Base-by-base conservation (phyloP, 2,113 vertebrate genomes). In the Upupa epops region DNA sequence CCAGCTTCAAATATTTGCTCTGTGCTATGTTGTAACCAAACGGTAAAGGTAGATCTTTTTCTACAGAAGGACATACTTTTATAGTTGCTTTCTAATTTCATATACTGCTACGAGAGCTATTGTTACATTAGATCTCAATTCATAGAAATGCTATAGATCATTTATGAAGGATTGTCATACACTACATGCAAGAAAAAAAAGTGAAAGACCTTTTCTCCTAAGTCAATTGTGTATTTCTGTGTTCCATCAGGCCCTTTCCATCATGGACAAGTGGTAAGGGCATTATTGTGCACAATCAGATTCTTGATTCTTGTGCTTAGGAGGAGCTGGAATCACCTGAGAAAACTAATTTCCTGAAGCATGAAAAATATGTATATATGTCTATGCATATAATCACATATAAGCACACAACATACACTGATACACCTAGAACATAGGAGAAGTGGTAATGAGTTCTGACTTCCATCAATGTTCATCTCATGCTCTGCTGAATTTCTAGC, bases 1-100 rank as follows among this genome's bases (percentile, higher is more conserved):
- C 96, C 89, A 96, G 93, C 95, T 96, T 97, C 97, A 97, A 97
- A 97, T 98, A 97, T 97, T 98, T 98, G 96, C 95, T 97, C 91
- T 97, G 82, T 95, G 91, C 91, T 94, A 71, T 94, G 93, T 80
- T 96, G 95, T 97, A 96, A 95, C 95, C 97, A 96, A 97, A 96
- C 96, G 97, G 96, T 96, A 96, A 94, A 95, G 96, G 92, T 75
- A 96, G 97, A 92, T 86, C 90, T 93, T 97, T 94, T 94, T 69
- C 78, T 97, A 86, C 79, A 93, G 88, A 76, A 96, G 96, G 96
- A 93, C 96, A 93, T 92, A 89, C 96, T 94, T 97, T 94, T 83
- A 76, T 97, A 97, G 98, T 98, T 97, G 97, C 96, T 96, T 97
- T 97, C 97, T 95, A 96, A 91, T 97, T 97, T 96, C 96, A 93